Percentiles rank a stretch among this genome's conserved stretches.
Evolutionary conservation across 2,113 vertebrate species (phyloP).

Genomic region (Solenodon paradoxus): DNA sequence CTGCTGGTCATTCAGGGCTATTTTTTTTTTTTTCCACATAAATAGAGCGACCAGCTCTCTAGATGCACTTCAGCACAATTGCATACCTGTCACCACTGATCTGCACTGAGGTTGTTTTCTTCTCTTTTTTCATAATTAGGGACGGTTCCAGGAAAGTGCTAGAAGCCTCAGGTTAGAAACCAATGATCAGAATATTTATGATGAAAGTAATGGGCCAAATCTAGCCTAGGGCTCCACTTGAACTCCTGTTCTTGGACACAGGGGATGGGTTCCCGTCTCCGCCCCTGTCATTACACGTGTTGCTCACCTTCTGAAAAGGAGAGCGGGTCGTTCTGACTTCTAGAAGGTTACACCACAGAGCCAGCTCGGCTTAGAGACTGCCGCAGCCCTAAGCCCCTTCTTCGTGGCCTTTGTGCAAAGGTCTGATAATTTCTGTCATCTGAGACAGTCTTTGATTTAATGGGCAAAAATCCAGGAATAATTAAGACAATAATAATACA

Average conservation of each 20-base stretch:
- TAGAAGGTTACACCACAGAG: neutral
- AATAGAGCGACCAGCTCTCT: slow-evolving; percentile 61
- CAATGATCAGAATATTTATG: neutral
- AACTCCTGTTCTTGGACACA: neutral
- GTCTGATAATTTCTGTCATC: slow-evolving; percentile 76
- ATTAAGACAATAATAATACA: slow-evolving; percentile 81
- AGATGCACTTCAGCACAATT: slow-evolving; percentile 59
- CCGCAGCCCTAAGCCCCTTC: slow-evolving; percentile 61
- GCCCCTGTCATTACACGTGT: neutral
- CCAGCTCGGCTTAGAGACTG: slow-evolving; percentile 41
- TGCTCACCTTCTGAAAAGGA: neutral
- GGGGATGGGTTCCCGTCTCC: neutral
- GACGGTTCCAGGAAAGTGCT: neutral
- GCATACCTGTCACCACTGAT: slow-evolving; percentile 62
- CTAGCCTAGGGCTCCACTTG: neutral
- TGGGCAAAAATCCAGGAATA: slow-evolving; percentile 81
- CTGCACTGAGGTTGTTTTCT: slow-evolving; percentile 5
- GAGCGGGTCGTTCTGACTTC: neutral
- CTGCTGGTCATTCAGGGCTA: slow-evolving; percentile 59
- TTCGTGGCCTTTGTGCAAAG: slow-evolving; percentile 66
- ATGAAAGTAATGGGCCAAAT: neutral
- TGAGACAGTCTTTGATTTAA: slow-evolving; percentile 79
- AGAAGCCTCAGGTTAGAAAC: neutral
- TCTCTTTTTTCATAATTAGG: slow-evolving; percentile 52
- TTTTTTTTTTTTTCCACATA: slow-evolving; percentile 42